Conservation (phyloP, 2,113 vertebrate genomes). For the Epinephelus fuscoguttatus region DNA sequence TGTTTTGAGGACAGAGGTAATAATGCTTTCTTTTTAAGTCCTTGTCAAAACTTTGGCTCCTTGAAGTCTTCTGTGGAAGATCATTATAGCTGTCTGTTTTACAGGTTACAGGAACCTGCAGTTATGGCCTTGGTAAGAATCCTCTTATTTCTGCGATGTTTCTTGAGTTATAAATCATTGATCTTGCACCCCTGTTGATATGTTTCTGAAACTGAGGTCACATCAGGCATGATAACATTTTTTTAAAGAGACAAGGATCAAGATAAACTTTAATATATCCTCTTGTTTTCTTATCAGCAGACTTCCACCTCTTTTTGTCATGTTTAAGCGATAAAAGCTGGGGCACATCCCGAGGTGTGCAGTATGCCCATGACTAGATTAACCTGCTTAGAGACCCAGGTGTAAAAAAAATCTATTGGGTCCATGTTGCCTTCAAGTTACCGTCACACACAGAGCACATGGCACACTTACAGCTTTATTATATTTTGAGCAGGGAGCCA, state of each 20-base stretch:
- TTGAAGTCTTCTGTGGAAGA: background rate
- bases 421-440: background rate
- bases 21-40: background rate
- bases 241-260: background rate
- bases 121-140: background rate
- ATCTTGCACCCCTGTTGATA: background rate
- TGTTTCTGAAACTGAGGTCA: background rate
- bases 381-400: background rate
- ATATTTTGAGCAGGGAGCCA: slow-evolving; percentile 3
- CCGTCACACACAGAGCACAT: background rate
- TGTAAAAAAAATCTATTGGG: background rate
- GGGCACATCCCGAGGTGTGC: background rate
- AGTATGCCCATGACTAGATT: background rate
- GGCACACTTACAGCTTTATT: background rate
- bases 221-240: background rate
- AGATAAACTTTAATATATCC: background rate
- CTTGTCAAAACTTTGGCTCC: background rate
- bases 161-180: background rate
- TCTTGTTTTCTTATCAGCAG: background rate
- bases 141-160: background rate
- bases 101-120: slow-evolving; percentile 2
- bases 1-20: background rate
- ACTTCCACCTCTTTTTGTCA: no score
- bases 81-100: background rate
- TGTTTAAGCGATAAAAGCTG: background rate